Evolutionary conservation across 2,113 vertebrate genomes (phyloP).

Genomic region (Colinus virginianus): DNA sequence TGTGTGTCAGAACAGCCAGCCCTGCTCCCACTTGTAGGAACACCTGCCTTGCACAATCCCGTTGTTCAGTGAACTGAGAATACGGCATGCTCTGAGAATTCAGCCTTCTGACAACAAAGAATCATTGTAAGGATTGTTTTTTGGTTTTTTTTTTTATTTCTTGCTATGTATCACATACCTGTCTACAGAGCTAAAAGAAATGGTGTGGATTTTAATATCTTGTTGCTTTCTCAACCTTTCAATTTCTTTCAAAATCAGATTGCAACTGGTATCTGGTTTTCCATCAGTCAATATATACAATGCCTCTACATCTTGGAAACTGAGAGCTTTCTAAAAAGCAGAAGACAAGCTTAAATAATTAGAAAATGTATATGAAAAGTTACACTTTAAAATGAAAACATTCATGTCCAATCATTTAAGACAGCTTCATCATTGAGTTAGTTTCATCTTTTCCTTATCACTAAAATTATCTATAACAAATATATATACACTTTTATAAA

Average conservation of each 20-base stretch:
- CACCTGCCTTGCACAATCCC: background rate
- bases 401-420: background rate
- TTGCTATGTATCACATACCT: conserved; percentile 66
- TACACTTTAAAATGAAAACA: background rate
- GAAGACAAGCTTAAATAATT: background rate
- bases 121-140: background rate
- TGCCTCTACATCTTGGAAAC: conserved; percentile 73
- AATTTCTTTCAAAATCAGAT: conserved; percentile 74
- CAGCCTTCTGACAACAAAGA: background rate
- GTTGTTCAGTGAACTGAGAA: background rate
- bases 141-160: background rate
- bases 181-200: conserved; percentile 77
- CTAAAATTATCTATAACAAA: background rate
- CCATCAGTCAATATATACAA: conserved; percentile 86
- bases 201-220: conserved; percentile 78
- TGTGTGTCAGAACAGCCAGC: background rate
- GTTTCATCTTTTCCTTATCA: background rate
- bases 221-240: conserved; percentile 64
- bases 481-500: background rate
- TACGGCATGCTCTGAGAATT: background rate
- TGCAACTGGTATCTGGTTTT: conserved; percentile 82
- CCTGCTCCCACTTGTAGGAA: background rate
- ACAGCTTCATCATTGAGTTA: background rate
- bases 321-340: conserved; percentile 78
- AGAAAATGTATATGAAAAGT: background rate